Conservation (phyloP, 2,888 invertebrate species). For the Eupithecia insigniata region DNA sequence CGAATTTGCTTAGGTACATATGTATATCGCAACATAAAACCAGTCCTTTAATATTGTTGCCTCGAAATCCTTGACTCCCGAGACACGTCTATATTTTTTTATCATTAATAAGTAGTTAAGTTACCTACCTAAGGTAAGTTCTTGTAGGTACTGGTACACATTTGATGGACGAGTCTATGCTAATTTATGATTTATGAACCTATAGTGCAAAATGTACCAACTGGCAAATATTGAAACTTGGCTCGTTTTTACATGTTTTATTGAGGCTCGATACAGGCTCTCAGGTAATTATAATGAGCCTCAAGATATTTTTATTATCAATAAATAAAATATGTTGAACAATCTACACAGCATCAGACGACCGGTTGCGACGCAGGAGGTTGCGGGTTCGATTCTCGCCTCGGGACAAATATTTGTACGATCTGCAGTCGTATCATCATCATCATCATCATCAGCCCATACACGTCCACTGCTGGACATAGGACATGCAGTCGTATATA, state of each 20-base stretch:
- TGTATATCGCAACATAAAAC: constrained; percentile 22
- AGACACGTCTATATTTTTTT: constrained; percentile 22
- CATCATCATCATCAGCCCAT: too few species aligned
- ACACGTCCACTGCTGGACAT: too few species aligned
- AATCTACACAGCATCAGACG: too few species aligned
- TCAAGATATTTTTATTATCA: background rate
- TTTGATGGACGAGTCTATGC: constrained; percentile 27
- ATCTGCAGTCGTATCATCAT: too few species aligned
- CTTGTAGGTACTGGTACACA: constrained; percentile 1
- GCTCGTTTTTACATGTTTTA: background rate
- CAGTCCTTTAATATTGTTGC: constrained; percentile 19
- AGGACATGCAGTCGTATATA: too few species aligned
- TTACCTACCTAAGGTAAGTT: constrained; percentile 4
- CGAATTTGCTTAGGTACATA: constrained; percentile 8
- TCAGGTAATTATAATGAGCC: background rate
- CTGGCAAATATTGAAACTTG: background rate
- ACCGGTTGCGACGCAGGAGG: too few species aligned
- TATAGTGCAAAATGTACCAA: constrained; percentile 15
- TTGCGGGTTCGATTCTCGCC: too few species aligned
- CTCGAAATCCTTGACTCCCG: constrained; percentile 25
- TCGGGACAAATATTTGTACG: too few species aligned
- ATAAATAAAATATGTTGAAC: too few species aligned
- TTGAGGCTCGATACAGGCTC: background rate
- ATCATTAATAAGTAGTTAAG: constrained; percentile 14
- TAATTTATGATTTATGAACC: constrained; percentile 34